Evolutionary conservation across 2,113 vertebrate species (phyloP).

Genomic region (Pelecanoides urinatrix): DNA sequence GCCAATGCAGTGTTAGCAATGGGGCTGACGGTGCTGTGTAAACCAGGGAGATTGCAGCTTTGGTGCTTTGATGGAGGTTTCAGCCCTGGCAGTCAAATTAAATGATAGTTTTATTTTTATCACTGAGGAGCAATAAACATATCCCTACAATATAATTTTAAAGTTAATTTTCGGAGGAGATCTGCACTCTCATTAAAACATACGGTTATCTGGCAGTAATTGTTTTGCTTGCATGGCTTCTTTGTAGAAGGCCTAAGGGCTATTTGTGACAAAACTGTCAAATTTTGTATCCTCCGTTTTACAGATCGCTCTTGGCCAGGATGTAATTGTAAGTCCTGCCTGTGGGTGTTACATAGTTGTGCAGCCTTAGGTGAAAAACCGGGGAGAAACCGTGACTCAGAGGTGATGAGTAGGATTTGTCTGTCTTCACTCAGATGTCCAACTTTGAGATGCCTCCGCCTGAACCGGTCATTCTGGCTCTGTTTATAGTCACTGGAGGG

Average conservation of each 20-base stretch:
- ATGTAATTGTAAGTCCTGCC: neutral
- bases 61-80: neutral
- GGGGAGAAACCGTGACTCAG: neutral
- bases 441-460: neutral
- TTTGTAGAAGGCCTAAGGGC: neutral
- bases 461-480: neutral
- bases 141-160: neutral
- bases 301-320: neutral
- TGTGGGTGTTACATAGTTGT: neutral
- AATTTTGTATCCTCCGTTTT: neutral
- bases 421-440: neutral
- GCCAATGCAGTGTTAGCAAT: neutral
- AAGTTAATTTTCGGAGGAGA: neutral
- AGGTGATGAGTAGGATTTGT: neutral
- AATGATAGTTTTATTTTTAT: conserved; percentile 1
- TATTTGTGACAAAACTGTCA: conserved; percentile 10
- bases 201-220: neutral
- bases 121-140: neutral
- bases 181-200: neutral
- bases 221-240: neutral
- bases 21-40: neutral
- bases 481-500: neutral
- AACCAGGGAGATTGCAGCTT: neutral
- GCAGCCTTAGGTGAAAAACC: neutral
- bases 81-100: neutral